phyloP scores from a whole-genome alignment of 2,797 vertebrate genomes.

The Hypotaenidia okinawae region DNA sequence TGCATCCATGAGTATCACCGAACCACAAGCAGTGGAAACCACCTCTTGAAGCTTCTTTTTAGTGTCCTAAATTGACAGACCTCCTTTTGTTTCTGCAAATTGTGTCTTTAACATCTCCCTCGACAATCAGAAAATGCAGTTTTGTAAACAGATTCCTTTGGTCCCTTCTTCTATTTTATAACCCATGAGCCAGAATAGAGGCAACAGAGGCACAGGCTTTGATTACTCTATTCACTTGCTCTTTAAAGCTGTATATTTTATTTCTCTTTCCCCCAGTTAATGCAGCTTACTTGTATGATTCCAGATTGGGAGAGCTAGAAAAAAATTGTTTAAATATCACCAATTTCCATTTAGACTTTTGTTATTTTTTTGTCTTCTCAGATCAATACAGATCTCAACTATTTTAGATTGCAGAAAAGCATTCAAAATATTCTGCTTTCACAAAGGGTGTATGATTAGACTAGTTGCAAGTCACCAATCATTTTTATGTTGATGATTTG shows the following conservation, averaged over 20 bases:
- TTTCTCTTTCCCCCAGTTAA: not conserved
- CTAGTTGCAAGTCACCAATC: not conserved
- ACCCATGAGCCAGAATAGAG: not conserved
- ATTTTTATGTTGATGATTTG: not conserved
- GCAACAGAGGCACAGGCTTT: not conserved
- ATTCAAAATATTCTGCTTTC: not conserved
- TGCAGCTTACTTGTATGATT: not conserved
- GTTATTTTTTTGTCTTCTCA: not conserved
- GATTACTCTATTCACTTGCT: not conserved
- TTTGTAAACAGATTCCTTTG: not conserved
- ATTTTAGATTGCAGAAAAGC: not conserved
- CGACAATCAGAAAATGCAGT: not conserved
- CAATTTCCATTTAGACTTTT: not conserved
- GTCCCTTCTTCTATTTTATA: not conserved
- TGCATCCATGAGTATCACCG: no score
- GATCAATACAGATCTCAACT: not conserved
- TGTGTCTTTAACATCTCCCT: not conserved
- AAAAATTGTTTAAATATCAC: not conserved
- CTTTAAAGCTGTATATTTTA: not conserved
- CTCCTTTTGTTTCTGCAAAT: not conserved
- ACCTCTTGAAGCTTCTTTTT: not conserved
- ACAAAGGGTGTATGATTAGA: not conserved
- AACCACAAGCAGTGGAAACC: not conserved
- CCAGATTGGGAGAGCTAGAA: not conserved
- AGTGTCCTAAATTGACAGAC: not conserved